phyloP scores from a whole-genome alignment of 2,113 vertebrate genomes.

The Rousettus leschenaultii region DNA sequence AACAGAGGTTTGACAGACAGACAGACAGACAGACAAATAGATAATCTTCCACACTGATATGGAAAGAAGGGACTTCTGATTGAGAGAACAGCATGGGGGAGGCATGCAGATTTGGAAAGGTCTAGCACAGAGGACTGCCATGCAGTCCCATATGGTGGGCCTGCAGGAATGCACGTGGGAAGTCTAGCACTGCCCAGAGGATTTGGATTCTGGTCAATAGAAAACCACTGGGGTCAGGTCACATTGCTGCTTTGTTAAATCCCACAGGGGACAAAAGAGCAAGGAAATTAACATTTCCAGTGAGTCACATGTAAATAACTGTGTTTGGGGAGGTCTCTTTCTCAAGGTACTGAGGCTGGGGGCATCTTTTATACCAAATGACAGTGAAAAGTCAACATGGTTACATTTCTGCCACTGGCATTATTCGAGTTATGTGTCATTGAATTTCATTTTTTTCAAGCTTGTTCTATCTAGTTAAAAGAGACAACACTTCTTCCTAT shows the following conservation, averaged over 20 bases:
- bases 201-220: background rate
- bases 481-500: background rate
- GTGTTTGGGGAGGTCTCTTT: background rate
- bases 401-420: background rate
- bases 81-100: background rate
- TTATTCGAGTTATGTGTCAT: background rate
- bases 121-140: background rate
- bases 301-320: background rate
- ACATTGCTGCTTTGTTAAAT: background rate
- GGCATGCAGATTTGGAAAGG: background rate
- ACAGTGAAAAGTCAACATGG: background rate
- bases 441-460: background rate
- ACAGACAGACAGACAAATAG: background rate
- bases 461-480: background rate
- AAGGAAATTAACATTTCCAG: background rate
- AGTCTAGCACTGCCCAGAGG: background rate
- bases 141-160: background rate
- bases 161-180: constrained; percentile 18
- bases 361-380: background rate
- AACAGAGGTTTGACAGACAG: background rate
- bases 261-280: background rate
- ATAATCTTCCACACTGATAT: background rate
- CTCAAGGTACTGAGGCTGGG: background rate
- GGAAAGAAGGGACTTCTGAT: background rate
- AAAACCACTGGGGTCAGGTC: constrained; percentile 26